phyloP scores from a whole-genome alignment of 2,113 vertebrate species.

The Pedetes capensis region DNA sequence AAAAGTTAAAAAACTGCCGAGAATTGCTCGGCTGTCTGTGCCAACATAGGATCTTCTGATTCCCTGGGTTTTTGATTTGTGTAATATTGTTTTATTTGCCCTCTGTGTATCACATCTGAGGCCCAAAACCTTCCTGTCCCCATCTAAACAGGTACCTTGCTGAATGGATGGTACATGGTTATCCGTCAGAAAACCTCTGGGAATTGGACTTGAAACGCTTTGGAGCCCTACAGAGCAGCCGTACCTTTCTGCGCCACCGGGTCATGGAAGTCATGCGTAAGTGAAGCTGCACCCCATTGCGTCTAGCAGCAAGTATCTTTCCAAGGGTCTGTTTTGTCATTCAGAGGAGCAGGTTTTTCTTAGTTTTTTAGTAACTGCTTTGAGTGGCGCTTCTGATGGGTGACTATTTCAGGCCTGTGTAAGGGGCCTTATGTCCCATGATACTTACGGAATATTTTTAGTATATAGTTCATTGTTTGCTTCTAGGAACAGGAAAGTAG shows the following conservation, averaged over 20 bases:
- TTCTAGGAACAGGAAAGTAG: background rate
- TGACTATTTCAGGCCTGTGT: background rate
- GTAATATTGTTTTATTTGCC: background rate
- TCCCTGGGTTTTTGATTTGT: background rate
- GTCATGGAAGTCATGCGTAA: slow-evolving; percentile 99
- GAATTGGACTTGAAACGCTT: slow-evolving; percentile 96
- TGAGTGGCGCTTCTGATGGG: background rate
- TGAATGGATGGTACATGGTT: slow-evolving; percentile 97
- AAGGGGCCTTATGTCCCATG: background rate
- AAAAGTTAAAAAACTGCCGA: background rate
- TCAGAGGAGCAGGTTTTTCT: background rate
- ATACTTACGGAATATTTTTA: background rate
- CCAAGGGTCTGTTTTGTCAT: background rate
- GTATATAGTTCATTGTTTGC: background rate
- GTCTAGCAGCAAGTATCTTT: background rate
- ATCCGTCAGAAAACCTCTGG: slow-evolving; percentile 94
- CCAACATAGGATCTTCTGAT: background rate
- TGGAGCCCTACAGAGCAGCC: slow-evolving; percentile 95
- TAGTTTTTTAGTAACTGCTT: background rate
- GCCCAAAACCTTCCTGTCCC: background rate
- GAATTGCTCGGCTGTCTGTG: background rate
- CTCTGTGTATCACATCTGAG: background rate
- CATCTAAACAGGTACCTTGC: slow-evolving; percentile 90
- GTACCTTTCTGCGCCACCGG: slow-evolving; percentile 96
- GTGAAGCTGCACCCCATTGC: slow-evolving; percentile 65